Conservation (phyloP, 2,888 invertebrate species). For the Thecocarcelia acutangulata region DNA sequence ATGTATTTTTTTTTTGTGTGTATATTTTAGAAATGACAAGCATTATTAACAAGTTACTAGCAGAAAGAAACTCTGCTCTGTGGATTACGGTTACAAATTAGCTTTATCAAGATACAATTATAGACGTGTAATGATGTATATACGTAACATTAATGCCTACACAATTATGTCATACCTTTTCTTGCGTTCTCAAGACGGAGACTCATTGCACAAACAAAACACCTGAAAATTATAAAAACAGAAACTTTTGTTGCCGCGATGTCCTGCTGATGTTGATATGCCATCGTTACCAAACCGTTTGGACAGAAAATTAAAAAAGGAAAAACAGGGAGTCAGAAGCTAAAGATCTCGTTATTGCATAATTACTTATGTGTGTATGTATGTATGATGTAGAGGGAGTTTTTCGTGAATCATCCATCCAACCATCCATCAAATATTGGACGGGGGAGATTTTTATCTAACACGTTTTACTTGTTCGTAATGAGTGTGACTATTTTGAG, state of each 20-base stretch:
- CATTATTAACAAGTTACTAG: slow-evolving; percentile 43
- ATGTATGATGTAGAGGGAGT: slow-evolving; percentile 13
- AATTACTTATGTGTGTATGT: background rate
- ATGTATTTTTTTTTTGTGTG: no score
- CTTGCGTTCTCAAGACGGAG: slow-evolving; percentile 55
- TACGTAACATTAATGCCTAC: no score
- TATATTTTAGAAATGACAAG: no score
- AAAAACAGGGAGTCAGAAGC: slow-evolving; percentile 29
- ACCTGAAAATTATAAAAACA: slow-evolving; percentile 55
- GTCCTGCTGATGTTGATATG: slow-evolving; percentile 58
- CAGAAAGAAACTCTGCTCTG: slow-evolving; percentile 11
- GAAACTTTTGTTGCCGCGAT: slow-evolving; percentile 34
- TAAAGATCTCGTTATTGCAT: slow-evolving; percentile 32
- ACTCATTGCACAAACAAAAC: slow-evolving; percentile 45
- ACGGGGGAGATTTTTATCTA: slow-evolving; percentile 71
- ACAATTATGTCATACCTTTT: no score
- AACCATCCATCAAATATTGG: slow-evolving; percentile 75
- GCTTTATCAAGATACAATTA: slow-evolving; percentile 25
- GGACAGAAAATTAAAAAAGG: background rate
- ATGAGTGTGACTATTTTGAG: slow-evolving; percentile 3
- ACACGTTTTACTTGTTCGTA: slow-evolving; percentile 18
- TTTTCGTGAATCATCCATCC: slow-evolving; percentile 73
- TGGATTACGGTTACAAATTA: background rate
- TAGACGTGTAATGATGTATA: background rate
- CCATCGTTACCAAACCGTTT: slow-evolving; percentile 10